Conservation (phyloP, 2,113 vertebrate genomes). For the Burhinus oedicnemus region DNA sequence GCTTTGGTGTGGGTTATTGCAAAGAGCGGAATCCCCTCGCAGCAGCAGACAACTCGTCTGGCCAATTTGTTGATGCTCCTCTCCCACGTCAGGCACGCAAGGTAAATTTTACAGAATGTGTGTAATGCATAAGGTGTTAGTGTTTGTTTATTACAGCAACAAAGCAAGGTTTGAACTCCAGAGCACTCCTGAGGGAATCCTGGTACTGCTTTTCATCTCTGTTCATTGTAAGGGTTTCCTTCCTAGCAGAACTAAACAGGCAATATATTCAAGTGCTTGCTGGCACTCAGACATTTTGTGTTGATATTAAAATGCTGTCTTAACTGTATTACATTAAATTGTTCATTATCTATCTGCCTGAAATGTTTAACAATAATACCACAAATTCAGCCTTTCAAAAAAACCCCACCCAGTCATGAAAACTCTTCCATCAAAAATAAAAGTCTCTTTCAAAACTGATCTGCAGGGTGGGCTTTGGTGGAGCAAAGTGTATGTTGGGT, state of each 20-base stretch:
- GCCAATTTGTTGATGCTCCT: constrained; percentile 94
- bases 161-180: background rate
- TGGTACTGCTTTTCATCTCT: background rate
- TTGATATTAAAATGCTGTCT: background rate
- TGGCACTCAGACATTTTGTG: background rate
- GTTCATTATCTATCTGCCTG: background rate
- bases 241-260: background rate
- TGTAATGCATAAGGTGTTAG: rapidly evolving
- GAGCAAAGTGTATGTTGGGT: background rate
- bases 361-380: background rate
- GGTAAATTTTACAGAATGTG: constrained; percentile 66
- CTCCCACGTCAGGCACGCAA: constrained; percentile 92
- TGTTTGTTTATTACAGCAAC: background rate
- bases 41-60: constrained; percentile 89
- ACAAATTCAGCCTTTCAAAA: background rate
- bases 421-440: background rate
- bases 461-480: background rate
- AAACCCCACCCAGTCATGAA: background rate
- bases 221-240: background rate
- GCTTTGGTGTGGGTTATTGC: constrained; percentile 94
- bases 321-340: background rate
- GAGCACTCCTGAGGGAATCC: background rate
- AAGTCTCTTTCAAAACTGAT: background rate
- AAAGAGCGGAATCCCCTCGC: constrained; percentile 85
- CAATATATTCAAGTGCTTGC: background rate